Percentiles rank a stretch among this genome's conserved stretches.
These are phyloP conservation scores for Glandiceps talaboti DNA, from an alignment of 53 echinoderm and acorn worm species.

Conservation along the genomic window DNA sequence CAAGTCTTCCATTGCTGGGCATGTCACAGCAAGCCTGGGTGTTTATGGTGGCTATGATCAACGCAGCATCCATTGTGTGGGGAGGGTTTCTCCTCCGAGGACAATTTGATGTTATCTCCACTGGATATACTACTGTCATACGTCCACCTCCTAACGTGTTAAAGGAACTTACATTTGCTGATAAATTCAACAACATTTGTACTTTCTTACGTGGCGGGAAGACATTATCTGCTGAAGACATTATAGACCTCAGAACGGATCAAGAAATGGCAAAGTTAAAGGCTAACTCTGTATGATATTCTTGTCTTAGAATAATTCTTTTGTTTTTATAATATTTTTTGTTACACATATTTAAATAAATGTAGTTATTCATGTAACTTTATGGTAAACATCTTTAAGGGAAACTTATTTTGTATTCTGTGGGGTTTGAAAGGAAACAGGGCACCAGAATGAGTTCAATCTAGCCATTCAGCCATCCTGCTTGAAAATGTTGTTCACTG, in stretches of 20 bases:
- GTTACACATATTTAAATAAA: too few relatives aligned
- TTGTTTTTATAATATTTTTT: too few relatives aligned
- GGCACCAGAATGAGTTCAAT: too few relatives aligned
- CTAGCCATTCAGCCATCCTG: too few relatives aligned
- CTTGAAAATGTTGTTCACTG: too few relatives aligned
- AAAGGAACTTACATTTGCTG: constrained; percentile 15
- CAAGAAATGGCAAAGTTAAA: neutral
- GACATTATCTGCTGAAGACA: constrained; percentile 38
- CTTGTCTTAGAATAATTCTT: too few relatives aligned
- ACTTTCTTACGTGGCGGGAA: constrained; percentile 72
- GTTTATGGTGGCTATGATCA: constrained; percentile 31
- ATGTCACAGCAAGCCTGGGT: constrained; percentile 45
- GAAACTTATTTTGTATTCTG: too few relatives aligned
- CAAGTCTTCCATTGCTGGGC: constrained; percentile 3
- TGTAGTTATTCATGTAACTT: too few relatives aligned
- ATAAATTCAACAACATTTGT: constrained; percentile 42
- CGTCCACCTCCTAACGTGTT: constrained; percentile 13
- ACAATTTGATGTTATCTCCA: constrained; percentile 43
- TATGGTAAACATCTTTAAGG: too few relatives aligned
- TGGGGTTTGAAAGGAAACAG: too few relatives aligned
- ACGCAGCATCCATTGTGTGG: constrained; percentile 57
- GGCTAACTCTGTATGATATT: neutral
- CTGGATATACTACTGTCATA: constrained; percentile 51
- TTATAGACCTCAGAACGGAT: neutral
- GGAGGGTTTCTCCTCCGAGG: constrained; percentile 30